Percentiles rank a stretch among this genome's conserved stretches.
These are phyloP conservation scores for Steatocranus sp. DNA, from an alignment of 2,797 vertebrate species.

Conservation along the genomic window DNA sequence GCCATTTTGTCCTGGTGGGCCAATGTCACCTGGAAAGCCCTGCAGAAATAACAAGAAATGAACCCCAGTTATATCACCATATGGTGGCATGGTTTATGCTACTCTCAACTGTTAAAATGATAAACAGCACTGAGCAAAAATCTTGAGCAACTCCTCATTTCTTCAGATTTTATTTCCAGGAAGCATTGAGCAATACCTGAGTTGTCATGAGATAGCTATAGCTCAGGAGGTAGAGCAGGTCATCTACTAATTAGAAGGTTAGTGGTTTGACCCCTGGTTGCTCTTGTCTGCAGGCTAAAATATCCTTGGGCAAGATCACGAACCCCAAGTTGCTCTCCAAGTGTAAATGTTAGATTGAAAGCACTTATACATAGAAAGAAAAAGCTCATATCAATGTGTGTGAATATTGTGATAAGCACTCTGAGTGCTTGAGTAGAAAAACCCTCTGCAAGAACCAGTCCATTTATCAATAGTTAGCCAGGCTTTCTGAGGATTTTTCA, in stretches of 20 bases:
- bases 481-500: neutral
- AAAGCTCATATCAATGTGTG: neutral
- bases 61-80: neutral
- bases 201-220: neutral
- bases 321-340: neutral
- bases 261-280: neutral
- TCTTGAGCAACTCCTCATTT: neutral
- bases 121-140: neutral
- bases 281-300: neutral
- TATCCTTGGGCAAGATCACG: neutral
- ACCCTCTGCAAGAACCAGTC: neutral
- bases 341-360: neutral
- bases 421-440: neutral
- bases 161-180: neutral
- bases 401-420: neutral
- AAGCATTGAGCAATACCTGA: neutral
- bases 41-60: conserved; percentile 52
- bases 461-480: neutral
- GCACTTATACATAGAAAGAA: neutral
- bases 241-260: neutral
- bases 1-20: conserved; percentile 90
- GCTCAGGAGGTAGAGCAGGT: neutral
- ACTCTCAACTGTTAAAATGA: neutral
- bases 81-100: neutral
- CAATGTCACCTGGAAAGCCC: conserved; percentile 97